phyloP scores from a whole-genome alignment of 1,140 invertebrate species.

The Drosophila ambigua region DNA sequence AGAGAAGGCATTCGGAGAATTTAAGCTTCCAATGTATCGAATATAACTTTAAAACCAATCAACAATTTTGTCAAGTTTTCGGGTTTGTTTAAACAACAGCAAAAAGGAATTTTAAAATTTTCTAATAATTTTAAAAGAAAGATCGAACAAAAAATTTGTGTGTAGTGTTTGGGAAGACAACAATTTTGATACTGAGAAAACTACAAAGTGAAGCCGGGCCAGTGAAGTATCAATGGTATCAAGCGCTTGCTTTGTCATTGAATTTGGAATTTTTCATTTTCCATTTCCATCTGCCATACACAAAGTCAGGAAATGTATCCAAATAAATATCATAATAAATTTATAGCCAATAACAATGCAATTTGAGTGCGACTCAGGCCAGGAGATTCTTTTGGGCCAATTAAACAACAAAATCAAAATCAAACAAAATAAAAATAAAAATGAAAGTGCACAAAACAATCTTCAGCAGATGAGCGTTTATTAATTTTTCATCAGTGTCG shows the following conservation, averaged over 20 bases:
- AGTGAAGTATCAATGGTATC: neutral
- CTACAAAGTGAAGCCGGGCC: neutral
- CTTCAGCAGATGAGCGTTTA: conserved; percentile 53
- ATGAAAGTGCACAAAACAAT: conserved; percentile 37
- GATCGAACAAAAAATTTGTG: conserved; percentile 17
- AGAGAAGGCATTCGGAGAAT: conserved; percentile 20
- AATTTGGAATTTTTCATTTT: conserved; percentile 4
- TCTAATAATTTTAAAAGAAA: conserved; percentile 7
- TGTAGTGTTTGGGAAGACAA: conserved; percentile 15
- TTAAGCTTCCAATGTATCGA: neutral
- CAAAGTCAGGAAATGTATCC: neutral
- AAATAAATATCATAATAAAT: conserved; percentile 50
- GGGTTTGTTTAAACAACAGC: neutral
- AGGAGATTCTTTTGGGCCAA: conserved; percentile 25
- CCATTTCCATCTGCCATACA: neutral
- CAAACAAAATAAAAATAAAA: conserved; percentile 15
- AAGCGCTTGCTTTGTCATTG: conserved; percentile 5
- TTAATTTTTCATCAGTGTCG: conserved; percentile 63
- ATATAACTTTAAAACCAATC: neutral
- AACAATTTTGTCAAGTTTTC: neutral
- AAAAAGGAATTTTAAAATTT: neutral
- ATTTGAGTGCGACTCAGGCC: conserved; percentile 57
- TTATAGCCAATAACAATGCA: conserved; percentile 59
- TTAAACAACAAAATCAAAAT: conserved; percentile 39
- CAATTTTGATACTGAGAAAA: conserved; percentile 38